These are phyloP conservation scores for Piaya cayana DNA, from an alignment of 2,113 vertebrate genomes.

Conservation along the genomic window DNA sequence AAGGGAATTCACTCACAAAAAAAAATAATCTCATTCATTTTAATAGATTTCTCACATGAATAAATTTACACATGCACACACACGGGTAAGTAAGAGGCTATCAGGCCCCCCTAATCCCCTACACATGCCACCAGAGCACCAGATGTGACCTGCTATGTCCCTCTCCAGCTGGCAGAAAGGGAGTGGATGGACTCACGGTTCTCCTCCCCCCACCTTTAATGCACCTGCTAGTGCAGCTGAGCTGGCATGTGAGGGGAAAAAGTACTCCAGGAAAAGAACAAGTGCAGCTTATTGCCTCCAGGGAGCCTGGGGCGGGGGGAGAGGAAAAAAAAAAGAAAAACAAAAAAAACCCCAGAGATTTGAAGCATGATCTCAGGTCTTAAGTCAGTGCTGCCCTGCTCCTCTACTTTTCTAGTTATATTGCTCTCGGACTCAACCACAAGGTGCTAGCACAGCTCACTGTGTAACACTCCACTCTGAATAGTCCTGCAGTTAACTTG, in stretches of 20 bases:
- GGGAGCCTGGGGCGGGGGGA: background rate
- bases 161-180: background rate
- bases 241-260: background rate
- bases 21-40: background rate
- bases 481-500: background rate
- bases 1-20: background rate
- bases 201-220: background rate
- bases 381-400: background rate
- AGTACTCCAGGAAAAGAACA: background rate
- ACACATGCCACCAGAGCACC: background rate
- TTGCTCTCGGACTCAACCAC: background rate
- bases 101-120: background rate
- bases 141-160: background rate
- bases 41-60: background rate
- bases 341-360: background rate
- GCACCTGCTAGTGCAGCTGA: slow-evolving; percentile 21
- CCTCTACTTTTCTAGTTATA: background rate
- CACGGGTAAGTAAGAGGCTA: background rate
- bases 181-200: background rate
- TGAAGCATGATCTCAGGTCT: background rate
- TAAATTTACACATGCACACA: background rate
- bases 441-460: background rate
- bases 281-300: background rate
- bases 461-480: background rate
- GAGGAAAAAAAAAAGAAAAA: background rate